Percentiles rank a stretch among this genome's conserved stretches.
Conservation (phyloP, 2,113 vertebrate species). For the Murina feae region DNA sequence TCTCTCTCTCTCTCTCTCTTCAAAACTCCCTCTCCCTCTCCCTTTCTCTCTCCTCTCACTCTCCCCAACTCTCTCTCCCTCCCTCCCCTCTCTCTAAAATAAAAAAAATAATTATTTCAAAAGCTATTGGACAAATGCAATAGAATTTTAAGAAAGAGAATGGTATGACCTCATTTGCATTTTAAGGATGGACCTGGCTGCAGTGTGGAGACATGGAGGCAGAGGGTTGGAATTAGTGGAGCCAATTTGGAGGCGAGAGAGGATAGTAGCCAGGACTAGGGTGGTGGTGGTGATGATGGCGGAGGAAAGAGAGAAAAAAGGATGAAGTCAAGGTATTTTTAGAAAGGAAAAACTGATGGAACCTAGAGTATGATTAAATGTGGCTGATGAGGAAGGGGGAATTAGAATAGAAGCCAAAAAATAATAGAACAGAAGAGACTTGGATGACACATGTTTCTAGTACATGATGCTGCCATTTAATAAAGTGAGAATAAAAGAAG, state of each 20-base stretch:
- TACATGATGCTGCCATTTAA: not conserved
- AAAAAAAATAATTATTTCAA: not conserved
- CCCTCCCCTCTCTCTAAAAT: no score
- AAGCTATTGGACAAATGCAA: not conserved
- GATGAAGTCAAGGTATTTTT: not conserved
- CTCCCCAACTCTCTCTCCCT: no score
- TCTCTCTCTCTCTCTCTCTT: no score
- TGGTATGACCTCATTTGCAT: not conserved
- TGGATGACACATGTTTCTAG: not conserved
- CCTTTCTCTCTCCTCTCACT: no score
- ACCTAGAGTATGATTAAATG: not conserved
- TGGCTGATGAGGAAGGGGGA: not conserved
- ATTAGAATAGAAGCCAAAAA: not conserved
- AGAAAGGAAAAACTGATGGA: not conserved
- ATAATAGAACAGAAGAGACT: not conserved
- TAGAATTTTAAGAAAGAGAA: not conserved
- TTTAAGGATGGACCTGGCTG: not conserved
- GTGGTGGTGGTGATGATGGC: not conserved
- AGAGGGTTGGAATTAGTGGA: not conserved
- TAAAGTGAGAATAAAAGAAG: not conserved
- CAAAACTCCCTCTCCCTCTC: no score
- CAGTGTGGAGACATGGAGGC: not conserved
- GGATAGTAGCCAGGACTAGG: not conserved
- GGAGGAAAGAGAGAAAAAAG: no score
- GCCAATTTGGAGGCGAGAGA: not conserved